phyloP scores from a whole-genome alignment of 2,797 vertebrate genomes.

The Kryptolebias ocellatus region DNA sequence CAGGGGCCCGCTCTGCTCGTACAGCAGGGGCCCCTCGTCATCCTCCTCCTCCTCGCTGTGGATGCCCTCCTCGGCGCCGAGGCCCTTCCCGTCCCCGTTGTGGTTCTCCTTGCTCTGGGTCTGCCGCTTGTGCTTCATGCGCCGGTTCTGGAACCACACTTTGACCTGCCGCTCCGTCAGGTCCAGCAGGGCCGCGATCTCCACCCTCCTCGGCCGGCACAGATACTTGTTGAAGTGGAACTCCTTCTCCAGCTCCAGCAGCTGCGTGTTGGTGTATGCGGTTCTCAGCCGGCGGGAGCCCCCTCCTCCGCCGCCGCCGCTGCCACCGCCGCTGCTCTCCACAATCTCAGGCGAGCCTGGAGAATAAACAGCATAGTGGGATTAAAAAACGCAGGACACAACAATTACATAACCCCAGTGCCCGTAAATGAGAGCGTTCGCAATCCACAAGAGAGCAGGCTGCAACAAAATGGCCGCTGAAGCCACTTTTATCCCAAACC shows the following conservation, averaged over 20 bases:
- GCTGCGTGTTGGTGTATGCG: conserved; percentile 98
- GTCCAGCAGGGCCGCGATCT: conserved; percentile 96
- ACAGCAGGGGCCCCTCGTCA: conserved; percentile 82
- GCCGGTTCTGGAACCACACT: conserved; percentile 99
- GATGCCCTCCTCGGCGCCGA: conserved; percentile 86
- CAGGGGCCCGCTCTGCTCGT: conserved; percentile 92
- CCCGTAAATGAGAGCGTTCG: conserved; percentile 45
- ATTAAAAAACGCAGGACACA: conserved; percentile 62
- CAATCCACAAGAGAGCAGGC: conserved; percentile 66
- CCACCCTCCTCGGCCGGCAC: conserved; percentile 95
- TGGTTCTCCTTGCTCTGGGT: conserved; percentile 98
- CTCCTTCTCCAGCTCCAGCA: conserved; percentile 98
- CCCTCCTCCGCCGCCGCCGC: conserved; percentile 85
- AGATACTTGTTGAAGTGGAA: conserved; percentile 99
- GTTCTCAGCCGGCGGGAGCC: conserved; percentile 94
- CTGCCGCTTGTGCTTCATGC: conserved; percentile 99
- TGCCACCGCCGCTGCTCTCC: conserved; percentile 86
- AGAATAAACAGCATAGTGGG: conserved; percentile 57
- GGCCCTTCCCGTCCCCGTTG: conserved; percentile 88
- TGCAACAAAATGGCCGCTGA: conserved; percentile 94
- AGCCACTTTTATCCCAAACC: conserved; percentile 60
- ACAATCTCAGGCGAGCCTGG: conserved; percentile 91
- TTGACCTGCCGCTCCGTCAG: conserved; percentile 98
- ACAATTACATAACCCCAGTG: conserved; percentile 54
- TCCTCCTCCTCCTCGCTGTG: conserved; percentile 92